Evolutionary conservation across 2,888 invertebrate species (phyloP), one percentile per base, ranked within the genome.

Genomic region (Drosophila rubida): DNA sequence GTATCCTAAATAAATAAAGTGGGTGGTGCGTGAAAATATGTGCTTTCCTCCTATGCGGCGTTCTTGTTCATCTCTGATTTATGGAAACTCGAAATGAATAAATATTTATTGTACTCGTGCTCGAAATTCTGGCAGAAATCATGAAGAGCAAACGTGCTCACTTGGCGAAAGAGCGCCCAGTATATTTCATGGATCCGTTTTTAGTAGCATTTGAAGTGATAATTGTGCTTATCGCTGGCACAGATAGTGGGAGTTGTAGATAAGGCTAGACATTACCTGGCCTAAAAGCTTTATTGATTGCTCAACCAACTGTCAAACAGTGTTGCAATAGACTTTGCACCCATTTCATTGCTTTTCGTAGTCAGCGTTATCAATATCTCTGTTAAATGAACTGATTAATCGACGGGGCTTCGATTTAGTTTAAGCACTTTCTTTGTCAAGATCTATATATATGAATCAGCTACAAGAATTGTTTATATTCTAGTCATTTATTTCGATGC

Each of bases 1-100:
- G 35, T 13, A 32, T 53, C 45, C 53, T 53, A 60, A 37, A 53
- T 27, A 60, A 60, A 60, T 60, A 27, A 16, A 1, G 60, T 53
- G 53, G 60, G 60, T 27, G 53, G 27, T 53, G 53, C 27, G 59
- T 59, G 32, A 19, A 48, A 48, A 57, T 41, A 22, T 49, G 39
- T 39, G 42, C 50, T 8, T 13, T 37, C 11, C 9, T 42, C n/a
- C 3, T 19, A 19, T 19, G 19, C 19, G 19, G 19, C 19, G 19
- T 19, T 19, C 19, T n/a, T n/a, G 19, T 19, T 19, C 19, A 19
- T 16, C 14, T 35, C 6, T 9, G 16, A 53, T 19, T 53, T 53
- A 53, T 53, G 41, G 35, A 44, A 51, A 50, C 23, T 16, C 13
- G 19, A 46, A 55, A 19, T n/a, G 35, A 55, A 55, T 45, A 57